phyloP scores from a whole-genome alignment of 1,140 invertebrate genomes.

The Camponotus floridanus region DNA sequence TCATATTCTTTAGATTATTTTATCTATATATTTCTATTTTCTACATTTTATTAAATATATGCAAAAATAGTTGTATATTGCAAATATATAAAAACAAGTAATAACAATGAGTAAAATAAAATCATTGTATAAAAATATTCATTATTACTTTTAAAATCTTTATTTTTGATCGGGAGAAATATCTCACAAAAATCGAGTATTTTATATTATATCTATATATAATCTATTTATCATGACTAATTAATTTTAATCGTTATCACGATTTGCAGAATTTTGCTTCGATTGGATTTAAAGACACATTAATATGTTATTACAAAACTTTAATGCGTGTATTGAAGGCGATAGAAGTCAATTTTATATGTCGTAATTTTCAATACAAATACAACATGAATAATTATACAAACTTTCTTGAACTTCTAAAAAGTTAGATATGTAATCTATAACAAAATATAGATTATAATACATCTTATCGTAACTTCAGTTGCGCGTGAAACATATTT shows the following conservation, averaged over 20 bases:
- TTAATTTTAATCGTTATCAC: neutral
- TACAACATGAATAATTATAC: neutral
- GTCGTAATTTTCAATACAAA: neutral
- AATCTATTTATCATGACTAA: neutral
- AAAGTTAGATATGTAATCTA: conserved; percentile 59
- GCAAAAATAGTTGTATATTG: neutral
- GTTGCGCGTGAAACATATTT: neutral
- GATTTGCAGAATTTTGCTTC: neutral
- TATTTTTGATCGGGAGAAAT: neutral
- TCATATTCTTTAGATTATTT: neutral
- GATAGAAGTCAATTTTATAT: neutral
- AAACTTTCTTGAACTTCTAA: conserved; percentile 62
- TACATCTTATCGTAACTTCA: neutral
- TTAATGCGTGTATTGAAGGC: neutral
- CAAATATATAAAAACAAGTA: neutral
- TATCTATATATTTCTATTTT: neutral
- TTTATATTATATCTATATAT: neutral
- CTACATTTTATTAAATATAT: neutral
- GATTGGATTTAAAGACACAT: neutral
- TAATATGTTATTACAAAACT: neutral
- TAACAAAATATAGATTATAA: conserved; percentile 9
- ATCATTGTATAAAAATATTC: neutral
- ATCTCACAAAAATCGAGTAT: neutral
- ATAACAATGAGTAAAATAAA: neutral
- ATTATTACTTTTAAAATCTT: neutral